Evolutionary conservation across 53 echinoderm and acorn worm species (phyloP).

Genomic region (Pentamera pediparva): DNA sequence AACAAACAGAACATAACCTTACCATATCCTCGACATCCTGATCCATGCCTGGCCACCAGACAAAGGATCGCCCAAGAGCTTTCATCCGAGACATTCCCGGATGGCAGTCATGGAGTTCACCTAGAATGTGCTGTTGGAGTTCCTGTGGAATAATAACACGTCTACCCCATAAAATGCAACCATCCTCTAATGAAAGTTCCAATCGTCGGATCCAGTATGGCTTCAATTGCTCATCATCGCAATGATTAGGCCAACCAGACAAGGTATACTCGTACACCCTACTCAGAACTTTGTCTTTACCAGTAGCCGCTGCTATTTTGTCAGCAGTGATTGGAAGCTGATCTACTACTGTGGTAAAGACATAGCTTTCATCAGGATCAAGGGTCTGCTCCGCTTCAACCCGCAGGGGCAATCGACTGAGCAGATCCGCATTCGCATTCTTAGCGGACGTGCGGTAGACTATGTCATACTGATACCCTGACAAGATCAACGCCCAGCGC

Average conservation of each 20-base stretch:
- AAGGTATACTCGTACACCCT: constrained; percentile 8
- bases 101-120: background rate
- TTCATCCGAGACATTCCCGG: background rate
- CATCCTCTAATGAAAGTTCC: constrained; percentile 10
- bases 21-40: background rate
- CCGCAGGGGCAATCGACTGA: constrained; percentile 23
- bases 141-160: constrained; percentile 12
- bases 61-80: no score
- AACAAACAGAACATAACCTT: background rate
- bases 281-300: background rate
- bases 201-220: background rate
- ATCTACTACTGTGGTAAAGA: constrained; percentile 5
- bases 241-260: background rate
- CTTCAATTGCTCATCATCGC: background rate
- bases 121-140: constrained; percentile 20
- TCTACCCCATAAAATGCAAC: constrained; percentile 24
- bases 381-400: background rate
- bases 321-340: constrained; percentile 16
- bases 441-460: constrained; percentile 4
- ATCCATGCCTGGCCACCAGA: constrained; percentile 28
- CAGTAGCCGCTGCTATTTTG: background rate
- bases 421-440: background rate
- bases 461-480: constrained; percentile 20
- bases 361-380: constrained; percentile 11
- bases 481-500: constrained; percentile 25